Conservation (phyloP, 2,888 invertebrate species). For the Apocheima hispidaria region DNA sequence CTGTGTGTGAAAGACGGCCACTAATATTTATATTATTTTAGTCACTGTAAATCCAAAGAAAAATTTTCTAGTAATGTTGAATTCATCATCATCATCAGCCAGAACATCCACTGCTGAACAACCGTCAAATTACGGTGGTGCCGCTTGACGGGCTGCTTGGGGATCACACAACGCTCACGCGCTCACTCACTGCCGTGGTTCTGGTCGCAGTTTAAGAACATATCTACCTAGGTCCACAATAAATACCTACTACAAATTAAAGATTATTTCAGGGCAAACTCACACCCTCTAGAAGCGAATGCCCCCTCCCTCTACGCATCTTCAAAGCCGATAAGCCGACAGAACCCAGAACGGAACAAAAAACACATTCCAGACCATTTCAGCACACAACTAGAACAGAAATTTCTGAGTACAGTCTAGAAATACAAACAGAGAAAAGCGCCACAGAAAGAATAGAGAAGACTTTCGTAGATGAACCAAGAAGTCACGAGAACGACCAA, state of each 20-base stretch:
- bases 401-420: not conserved
- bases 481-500: conserved; percentile 7
- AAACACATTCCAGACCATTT: not conserved
- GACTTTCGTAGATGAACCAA: conserved; percentile 1
- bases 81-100: no score
- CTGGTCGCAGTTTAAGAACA: no score
- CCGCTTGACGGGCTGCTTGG: no score
- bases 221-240: no score
- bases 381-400: not conserved
- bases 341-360: conserved; percentile 1
- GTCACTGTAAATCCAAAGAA: no score
- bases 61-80: no score
- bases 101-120: no score
- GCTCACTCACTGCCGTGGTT: no score
- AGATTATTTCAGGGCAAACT: conserved; percentile 55
- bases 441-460: not conserved
- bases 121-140: no score
- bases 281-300: conserved; percentile 39
- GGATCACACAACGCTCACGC: no score
- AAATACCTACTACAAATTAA: not conserved
- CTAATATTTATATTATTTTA: no score
- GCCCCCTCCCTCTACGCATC: not conserved
- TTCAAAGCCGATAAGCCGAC: conserved; percentile 13
- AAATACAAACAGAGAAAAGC: conserved; percentile 36
- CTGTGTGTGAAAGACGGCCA: no score